Conservation (phyloP, 2,797 vertebrate species). For the Mallotus villosus region DNA sequence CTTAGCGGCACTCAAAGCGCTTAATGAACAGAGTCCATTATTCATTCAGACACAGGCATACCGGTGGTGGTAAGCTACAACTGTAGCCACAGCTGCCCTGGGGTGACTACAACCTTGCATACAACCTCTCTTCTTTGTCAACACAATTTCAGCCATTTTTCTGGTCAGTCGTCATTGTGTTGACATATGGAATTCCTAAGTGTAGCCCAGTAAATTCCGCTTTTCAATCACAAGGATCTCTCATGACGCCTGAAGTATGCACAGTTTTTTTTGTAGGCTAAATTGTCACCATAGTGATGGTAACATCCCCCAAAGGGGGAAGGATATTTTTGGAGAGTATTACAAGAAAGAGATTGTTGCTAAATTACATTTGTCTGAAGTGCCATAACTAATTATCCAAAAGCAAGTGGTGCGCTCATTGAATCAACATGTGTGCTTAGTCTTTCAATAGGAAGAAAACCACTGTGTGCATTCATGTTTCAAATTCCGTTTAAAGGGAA, state of each 20-base stretch:
- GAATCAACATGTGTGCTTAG: constrained; percentile 15
- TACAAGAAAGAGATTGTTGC: constrained; percentile 4
- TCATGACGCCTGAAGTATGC: no score
- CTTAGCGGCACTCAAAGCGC: no score
- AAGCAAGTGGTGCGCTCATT: constrained; percentile 7
- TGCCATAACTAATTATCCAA: constrained; percentile 29
- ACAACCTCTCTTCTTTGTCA: constrained; percentile 11
- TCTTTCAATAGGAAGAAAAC: constrained; percentile 14
- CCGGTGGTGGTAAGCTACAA: no score
- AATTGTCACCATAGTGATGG: not conserved
- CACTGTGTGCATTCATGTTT: not conserved
- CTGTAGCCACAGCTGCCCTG: no score
- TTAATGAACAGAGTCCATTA: no score
- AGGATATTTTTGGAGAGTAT: constrained; percentile 5
- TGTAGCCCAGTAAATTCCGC: not conserved
- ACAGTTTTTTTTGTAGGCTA: no score
- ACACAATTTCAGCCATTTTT: constrained; percentile 36
- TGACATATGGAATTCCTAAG: constrained; percentile 27
- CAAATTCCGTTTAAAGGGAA: constrained; percentile 18
- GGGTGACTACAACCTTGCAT: no score
- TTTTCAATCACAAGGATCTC: not conserved
- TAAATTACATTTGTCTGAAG: constrained; percentile 31
- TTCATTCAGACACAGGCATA: no score
- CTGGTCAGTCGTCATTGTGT: constrained; percentile 16
- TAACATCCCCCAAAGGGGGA: constrained; percentile 26